Conservation (phyloP, 1,140 invertebrate species). For the Drosophila azteca region DNA sequence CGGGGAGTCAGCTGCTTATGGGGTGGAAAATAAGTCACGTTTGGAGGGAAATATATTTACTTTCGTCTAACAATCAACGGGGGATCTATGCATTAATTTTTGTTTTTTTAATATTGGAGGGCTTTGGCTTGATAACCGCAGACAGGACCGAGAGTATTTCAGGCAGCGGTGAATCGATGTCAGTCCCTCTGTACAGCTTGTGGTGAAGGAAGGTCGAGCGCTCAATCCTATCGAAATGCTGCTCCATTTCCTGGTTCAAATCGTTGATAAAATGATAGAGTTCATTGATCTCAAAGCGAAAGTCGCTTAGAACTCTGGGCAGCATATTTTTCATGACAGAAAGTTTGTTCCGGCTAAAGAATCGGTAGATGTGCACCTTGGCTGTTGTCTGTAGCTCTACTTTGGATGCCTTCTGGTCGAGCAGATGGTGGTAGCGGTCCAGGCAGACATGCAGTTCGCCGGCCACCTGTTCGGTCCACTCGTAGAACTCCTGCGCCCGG, state of each 20-base stretch:
- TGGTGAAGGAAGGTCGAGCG: not conserved
- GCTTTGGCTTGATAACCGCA: too few relatives aligned
- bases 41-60: too few relatives aligned
- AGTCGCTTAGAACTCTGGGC: slow-evolving; percentile 28
- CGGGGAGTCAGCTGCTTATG: too few relatives aligned
- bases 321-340: slow-evolving; percentile 8
- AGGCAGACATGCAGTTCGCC: slow-evolving; percentile 33
- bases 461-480: slow-evolving; percentile 24
- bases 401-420: slow-evolving; percentile 29
- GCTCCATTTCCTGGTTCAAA: slow-evolving; percentile 12
- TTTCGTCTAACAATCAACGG: too few relatives aligned
- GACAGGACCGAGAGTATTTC: too few relatives aligned
- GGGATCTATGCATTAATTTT: too few relatives aligned
- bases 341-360: not conserved
- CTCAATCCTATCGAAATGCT: not conserved
- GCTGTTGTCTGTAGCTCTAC: not conserved
- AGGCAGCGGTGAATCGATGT: too few relatives aligned
- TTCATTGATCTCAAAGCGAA: slow-evolving; percentile 28
- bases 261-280: slow-evolving; percentile 14
- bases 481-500: not conserved
- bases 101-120: too few relatives aligned
- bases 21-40: too few relatives aligned
- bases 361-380: not conserved
- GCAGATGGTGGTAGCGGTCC: slow-evolving; percentile 12
- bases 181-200: too few relatives aligned